Conservation (phyloP, 2,888 invertebrate species). For the Brachypalpus laphriformis region DNA sequence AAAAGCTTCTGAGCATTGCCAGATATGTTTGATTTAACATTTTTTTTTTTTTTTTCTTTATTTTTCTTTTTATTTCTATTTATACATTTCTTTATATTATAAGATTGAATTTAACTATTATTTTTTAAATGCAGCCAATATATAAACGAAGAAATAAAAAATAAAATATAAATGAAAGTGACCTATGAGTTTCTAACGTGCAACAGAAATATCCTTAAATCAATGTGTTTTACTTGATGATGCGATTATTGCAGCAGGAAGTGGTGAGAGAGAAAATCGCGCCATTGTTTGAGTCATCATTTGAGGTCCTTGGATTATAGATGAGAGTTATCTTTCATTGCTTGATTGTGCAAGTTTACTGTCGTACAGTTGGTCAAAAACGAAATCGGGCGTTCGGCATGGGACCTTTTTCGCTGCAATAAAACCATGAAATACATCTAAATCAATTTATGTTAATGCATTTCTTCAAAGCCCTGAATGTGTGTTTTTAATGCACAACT, state of each 20-base stretch:
- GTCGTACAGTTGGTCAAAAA: too few species aligned
- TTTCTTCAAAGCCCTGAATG: too few species aligned
- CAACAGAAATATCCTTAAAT: slow-evolving; percentile 25
- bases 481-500: too few species aligned
- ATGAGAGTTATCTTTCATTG: too few species aligned
- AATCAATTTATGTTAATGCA: too few species aligned
- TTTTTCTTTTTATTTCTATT: slow-evolving; percentile 48
- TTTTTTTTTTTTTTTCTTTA: slow-evolving; percentile 17
- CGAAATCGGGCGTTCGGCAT: too few species aligned
- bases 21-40: slow-evolving; percentile 35
- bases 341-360: too few species aligned
- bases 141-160: slow-evolving; percentile 54
- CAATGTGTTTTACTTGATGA: slow-evolving; percentile 45
- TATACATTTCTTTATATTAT: slow-evolving; percentile 62
- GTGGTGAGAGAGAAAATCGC: too few species aligned
- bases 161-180: slow-evolving; percentile 52
- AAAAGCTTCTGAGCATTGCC: slow-evolving; percentile 56
- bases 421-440: too few species aligned
- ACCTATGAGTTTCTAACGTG: slow-evolving; percentile 54
- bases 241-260: neutral
- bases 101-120: slow-evolving; percentile 70
- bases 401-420: too few species aligned
- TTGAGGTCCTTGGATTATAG: too few species aligned
- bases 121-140: slow-evolving; percentile 69
- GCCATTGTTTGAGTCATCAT: too few species aligned